Conservation (phyloP, 2,113 vertebrate genomes). For the Coracopsis vasa region DNA sequence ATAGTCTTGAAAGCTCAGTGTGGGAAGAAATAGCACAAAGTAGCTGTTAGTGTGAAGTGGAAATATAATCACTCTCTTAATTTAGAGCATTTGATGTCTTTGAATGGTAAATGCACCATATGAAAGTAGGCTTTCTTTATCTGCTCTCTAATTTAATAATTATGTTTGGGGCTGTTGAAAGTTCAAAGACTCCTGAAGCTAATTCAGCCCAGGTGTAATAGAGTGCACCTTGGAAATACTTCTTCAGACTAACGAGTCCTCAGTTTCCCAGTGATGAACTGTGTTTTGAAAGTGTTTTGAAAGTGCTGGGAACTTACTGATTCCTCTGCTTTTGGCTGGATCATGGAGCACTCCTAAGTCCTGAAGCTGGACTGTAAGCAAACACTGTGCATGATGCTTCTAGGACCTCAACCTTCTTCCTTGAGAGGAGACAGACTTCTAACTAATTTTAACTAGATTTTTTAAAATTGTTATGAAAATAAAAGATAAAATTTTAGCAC, state of each 20-base stretch:
- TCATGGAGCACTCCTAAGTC: background rate
- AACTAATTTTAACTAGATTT: background rate
- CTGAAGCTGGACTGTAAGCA: background rate
- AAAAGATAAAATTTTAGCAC: background rate
- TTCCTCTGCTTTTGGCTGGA: background rate
- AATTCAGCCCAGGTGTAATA: background rate
- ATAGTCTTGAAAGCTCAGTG: conserved; percentile 12
- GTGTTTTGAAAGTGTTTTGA: background rate
- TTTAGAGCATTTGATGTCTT: conserved; percentile 26
- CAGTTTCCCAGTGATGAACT: background rate
- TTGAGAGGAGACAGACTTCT: background rate
- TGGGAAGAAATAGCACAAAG: conserved; percentile 56
- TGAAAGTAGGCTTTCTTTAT: conserved; percentile 29
- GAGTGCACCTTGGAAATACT: background rate
- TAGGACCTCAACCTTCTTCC: background rate
- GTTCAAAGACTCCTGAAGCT: background rate
- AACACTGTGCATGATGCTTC: background rate
- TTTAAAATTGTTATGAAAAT: background rate
- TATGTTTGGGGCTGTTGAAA: background rate
- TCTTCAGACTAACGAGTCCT: background rate
- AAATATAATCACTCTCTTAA: conserved; percentile 37
- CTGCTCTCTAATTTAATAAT: conserved; percentile 10
- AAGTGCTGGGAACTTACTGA: background rate
- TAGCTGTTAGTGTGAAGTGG: conserved; percentile 43
- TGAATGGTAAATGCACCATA: conserved; percentile 28